Percentiles rank a stretch among this genome's conserved stretches.
Evolutionary conservation across 2,888 invertebrate genomes (phyloP).

Genomic region (Epinotia ramella): DNA sequence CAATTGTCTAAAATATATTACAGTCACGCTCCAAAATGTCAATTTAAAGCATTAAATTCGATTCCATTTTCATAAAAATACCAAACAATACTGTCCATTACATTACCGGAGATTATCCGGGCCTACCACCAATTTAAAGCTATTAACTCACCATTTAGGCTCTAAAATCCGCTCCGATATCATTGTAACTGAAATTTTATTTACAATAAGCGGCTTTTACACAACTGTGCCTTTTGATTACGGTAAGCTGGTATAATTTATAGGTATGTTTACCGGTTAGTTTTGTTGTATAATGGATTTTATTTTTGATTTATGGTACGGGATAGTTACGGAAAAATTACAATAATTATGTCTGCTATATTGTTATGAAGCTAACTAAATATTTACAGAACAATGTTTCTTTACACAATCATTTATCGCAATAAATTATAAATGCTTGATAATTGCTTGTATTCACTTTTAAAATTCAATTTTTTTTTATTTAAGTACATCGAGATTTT

Average conservation of each 20-base stretch:
- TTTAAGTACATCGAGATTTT: no score
- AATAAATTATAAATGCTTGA: no score
- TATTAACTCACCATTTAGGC: conserved; percentile 23
- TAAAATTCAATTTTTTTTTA: no score
- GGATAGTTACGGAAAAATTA: not conserved
- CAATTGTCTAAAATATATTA: not conserved
- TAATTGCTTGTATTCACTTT: no score
- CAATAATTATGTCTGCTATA: not conserved
- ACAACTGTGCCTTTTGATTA: not conserved
- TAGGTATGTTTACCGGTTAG: not conserved
- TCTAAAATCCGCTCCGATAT: conserved; percentile 16
- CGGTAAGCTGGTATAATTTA: not conserved
- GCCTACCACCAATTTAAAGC: conserved; percentile 3
- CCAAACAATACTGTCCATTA: conserved; percentile 22
- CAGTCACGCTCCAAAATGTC: not conserved
- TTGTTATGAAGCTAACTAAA: no score
- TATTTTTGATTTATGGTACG: not conserved
- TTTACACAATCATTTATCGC: no score
- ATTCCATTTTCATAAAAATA: conserved; percentile 18
- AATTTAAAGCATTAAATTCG: not conserved
- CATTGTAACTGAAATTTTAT: conserved; percentile 21
- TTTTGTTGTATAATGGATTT: not conserved
- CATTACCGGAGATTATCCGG: conserved; percentile 13
- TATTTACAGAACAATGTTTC: no score
- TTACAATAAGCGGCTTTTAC: conserved; percentile 14